Base-by-base conservation (phyloP, 2,113 vertebrate species). In the Balaenoptera acutorostrata region DNA sequence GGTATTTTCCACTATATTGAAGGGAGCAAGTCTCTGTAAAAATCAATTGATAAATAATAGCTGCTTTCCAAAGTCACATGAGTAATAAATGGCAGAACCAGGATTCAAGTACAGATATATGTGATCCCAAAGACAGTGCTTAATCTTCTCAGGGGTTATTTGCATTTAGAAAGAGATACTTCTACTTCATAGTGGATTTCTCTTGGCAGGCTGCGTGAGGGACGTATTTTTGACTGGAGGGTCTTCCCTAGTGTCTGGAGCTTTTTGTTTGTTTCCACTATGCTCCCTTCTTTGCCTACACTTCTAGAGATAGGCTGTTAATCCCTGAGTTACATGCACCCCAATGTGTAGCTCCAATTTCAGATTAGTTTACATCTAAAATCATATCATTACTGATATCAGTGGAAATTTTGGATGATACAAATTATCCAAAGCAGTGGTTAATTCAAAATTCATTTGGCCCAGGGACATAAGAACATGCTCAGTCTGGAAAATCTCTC, bases 41-140 rank as follows among this genome's bases (percentile, higher is more conserved):
- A 97, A 93, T 95, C 91, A 86, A 52, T 31, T 77, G 88, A 92
- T 66, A 96, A 89, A 66, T 75, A 88, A 57, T 14, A 96, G 20
- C 33, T 71, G 33, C 52, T 89, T 92, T 75, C 3, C 52, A 93
- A 93, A 71, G 69, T 78, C 75, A 93, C 31, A 36, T 75, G 46
- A 88, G 63, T 68, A 64, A 29, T 82, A 57, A 84, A 41, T 63
- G 69, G 27, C 8, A 95, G 66, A 83, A 23, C 11, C 29, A 82
- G 39, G 13, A 55, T 84, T 81, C 41, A 80, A 81, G 71, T 25
- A 44, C 41, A 25, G 39, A 69, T 66, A 49, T 23, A 86, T 86
- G 82, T 87, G 57, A 66, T 25, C 85, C 41, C 33, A 49, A 90
- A 86, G 39, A 1, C 49, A 72, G 31, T 20, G 39, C 23, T 92